Evolutionary conservation across 1,140 invertebrate species (phyloP), one percentile per base, ranked within the genome.

Genomic region (Drosophila kurseongensis): DNA sequence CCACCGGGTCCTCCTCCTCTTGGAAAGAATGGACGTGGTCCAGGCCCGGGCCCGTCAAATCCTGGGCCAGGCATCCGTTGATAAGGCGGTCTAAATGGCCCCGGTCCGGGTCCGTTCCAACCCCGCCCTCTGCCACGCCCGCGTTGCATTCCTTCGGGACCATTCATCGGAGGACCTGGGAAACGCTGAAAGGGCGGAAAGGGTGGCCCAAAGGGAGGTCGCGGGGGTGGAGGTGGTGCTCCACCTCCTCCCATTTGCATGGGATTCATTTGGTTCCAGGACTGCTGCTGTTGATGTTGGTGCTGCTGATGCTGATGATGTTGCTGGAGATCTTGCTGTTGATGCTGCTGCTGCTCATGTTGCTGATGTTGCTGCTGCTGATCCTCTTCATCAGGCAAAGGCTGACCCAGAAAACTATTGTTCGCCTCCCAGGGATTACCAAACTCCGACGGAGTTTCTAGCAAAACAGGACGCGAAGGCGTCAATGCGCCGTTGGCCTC

Each of bases 371-470:
- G 71, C 13, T 55, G 66, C 18, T 78, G 62, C 14, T 62, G 38
- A 29, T 90, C 86, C 40, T 45, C 61, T 1, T 86, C 82, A 29
- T 90, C 84, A 27, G 62, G 60, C 58, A 89, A 60, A 32, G 81
- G 45, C 45, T 60, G 13, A 2, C 59, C 60, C 36, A 80, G 27
- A 57, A 86, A 86, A 51, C 50, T 80, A 42, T 68, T 91, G 42
- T 58, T 75, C 9, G 71, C 29, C 57, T 91, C 90, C 90, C 90
- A 91, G 16, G 75, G 68, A 40, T 68, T 80, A 13, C 73, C 16
- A 71, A 91, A 92, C 27, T 92, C 91, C 10, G 75, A 29, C 14
- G 91, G 91, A 35, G 91, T 92, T 57, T 92, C 88, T 16, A 92
- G 60, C 51, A 91, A 38, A 38, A 88, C 81, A 1, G 91, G 91